Percentiles rank a stretch among this genome's conserved stretches.
Evolutionary conservation across 2,888 invertebrate species (phyloP).

Genomic region (Mystacides longicornis): DNA sequence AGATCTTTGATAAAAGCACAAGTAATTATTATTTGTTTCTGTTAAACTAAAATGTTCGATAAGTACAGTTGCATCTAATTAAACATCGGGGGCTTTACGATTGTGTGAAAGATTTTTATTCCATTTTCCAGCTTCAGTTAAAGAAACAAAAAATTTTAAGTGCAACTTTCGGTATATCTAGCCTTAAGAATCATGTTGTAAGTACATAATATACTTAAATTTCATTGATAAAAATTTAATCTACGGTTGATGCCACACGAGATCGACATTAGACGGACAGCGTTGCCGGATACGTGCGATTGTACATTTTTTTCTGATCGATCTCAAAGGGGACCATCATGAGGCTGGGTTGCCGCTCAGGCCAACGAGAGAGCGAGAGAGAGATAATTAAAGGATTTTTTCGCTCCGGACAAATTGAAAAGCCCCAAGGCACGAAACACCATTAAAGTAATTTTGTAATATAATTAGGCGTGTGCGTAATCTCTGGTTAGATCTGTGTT

Average conservation of each 20-base stretch:
- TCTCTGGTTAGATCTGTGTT: slow-evolving; percentile 1
- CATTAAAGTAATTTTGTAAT: slow-evolving; percentile 17
- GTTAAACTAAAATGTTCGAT: no score
- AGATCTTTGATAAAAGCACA: no score
- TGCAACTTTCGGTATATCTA: no score
- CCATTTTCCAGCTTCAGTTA: no score
- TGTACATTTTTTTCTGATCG: neutral
- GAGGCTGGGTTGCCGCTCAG: slow-evolving; percentile 12
- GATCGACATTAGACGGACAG: slow-evolving; percentile 4
- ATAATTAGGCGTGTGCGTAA: slow-evolving; percentile 19
- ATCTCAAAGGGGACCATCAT: slow-evolving; percentile 1
- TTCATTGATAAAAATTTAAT: no score
- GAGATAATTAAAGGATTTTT: slow-evolving; percentile 19
- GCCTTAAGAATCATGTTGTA: no score
- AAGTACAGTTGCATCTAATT: no score
- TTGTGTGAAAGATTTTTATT: no score
- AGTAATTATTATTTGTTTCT: no score
- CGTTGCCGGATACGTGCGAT: slow-evolving; percentile 7
- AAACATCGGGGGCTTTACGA: no score
- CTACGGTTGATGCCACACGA: slow-evolving; percentile 11
- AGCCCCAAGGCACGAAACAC: slow-evolving; percentile 16
- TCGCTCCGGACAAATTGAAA: slow-evolving; percentile 19
- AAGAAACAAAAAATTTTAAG: no score
- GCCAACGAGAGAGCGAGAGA: slow-evolving; percentile 12
- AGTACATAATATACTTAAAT: no score